Evolutionary conservation across 2,113 vertebrate species (phyloP).

Genomic region (Pao palembangensis): DNA sequence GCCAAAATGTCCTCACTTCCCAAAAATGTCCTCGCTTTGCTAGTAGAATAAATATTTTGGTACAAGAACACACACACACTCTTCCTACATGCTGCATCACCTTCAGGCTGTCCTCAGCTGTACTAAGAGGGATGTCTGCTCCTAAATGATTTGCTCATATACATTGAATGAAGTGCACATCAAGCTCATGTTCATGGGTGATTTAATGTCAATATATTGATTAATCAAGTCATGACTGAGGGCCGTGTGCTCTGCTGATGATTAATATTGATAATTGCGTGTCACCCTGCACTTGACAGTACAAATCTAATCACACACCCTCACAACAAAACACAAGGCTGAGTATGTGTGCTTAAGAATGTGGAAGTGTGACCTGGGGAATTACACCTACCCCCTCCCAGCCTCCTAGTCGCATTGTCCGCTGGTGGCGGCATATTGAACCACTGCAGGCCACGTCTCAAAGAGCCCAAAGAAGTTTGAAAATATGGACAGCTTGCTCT

Average conservation of each 20-base stretch:
- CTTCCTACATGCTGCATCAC: constrained; percentile 63
- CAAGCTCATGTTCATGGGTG: constrained; percentile 60
- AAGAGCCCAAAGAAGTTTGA: constrained; percentile 56
- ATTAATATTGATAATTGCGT: constrained; percentile 64
- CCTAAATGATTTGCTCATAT: constrained; percentile 58
- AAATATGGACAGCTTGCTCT: constrained; percentile 52
- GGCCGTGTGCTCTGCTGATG: constrained; percentile 51
- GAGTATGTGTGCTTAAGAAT: constrained; percentile 49
- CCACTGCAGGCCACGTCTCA: constrained; percentile 45
- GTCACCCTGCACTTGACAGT: constrained; percentile 40
- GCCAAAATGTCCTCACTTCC: constrained; percentile 8
- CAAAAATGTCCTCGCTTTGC: too few relatives aligned
- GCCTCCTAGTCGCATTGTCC: constrained; percentile 27
- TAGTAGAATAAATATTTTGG: too few relatives aligned
- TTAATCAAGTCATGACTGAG: constrained; percentile 58
- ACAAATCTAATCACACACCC: constrained; percentile 44
- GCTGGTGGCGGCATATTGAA: constrained; percentile 40
- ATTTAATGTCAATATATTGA: constrained; percentile 66
- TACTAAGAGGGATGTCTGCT: constrained; percentile 36
- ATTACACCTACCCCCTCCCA: constrained; percentile 38
- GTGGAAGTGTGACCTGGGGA: constrained; percentile 51
- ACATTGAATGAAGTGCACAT: constrained; percentile 61
- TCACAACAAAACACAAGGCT: constrained; percentile 19
- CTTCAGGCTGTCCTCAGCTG: constrained; percentile 61
- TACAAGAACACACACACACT: too few relatives aligned